phyloP scores from a whole-genome alignment of 2,888 invertebrate genomes.

The Dicyrtoma fusca region DNA sequence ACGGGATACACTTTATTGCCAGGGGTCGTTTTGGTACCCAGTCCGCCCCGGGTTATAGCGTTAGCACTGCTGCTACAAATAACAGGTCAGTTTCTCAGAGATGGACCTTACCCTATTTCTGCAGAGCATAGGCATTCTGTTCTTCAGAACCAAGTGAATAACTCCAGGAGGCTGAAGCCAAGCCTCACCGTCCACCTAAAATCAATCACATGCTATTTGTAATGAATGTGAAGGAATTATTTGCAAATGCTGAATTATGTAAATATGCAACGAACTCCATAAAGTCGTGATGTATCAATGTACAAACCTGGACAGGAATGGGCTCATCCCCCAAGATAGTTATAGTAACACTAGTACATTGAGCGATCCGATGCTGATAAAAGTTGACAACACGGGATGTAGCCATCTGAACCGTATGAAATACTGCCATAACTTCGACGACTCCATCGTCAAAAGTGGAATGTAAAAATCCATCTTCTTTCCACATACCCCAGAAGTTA shows the following conservation, averaged over 20 bases:
- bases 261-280: neutral
- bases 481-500: slow-evolving; percentile 96
- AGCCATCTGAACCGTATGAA: slow-evolving; percentile 97
- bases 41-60: too few species aligned
- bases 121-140: slow-evolving; percentile 94
- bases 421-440: slow-evolving; percentile 95
- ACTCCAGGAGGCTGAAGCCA: slow-evolving; percentile 98
- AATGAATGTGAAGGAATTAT: neutral
- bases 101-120: slow-evolving; percentile 71
- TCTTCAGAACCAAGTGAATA: slow-evolving; percentile 94
- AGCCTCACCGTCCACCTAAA: slow-evolving; percentile 89
- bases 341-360: slow-evolving; percentile 94
- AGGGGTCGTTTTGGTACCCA: too few species aligned
- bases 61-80: too few species aligned
- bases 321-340: slow-evolving; percentile 77
- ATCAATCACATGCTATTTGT: neutral
- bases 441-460: slow-evolving; percentile 88
- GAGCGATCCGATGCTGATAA: slow-evolving; percentile 95
- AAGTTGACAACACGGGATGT: slow-evolving; percentile 92
- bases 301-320: slow-evolving; percentile 54
- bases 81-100: neutral
- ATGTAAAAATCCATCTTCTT: slow-evolving; percentile 82
- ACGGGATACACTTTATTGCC: too few species aligned
- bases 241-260: neutral
- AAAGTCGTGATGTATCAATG: too few species aligned